phyloP scores from a whole-genome alignment of 2,888 invertebrate genomes.

The Melanchra persicariae region DNA sequence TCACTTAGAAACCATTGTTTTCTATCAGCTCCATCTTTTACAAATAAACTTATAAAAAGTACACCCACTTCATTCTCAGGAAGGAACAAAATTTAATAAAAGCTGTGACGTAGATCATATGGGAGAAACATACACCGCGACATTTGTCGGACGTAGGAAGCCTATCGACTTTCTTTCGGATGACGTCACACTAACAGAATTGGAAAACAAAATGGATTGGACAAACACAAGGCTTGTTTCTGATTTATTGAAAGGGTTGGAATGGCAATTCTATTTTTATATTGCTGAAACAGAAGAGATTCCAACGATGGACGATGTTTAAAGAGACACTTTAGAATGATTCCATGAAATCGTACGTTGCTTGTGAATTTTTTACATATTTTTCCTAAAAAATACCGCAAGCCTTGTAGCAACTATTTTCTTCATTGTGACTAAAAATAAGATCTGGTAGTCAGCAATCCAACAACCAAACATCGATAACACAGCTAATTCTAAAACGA shows the following conservation, averaged over 20 bases:
- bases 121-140: constrained; percentile 41
- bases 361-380: not conserved
- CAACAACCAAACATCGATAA: not conserved
- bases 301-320: constrained; percentile 7
- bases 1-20: not conserved
- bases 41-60: not conserved
- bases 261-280: constrained; percentile 26
- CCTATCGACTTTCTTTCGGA: constrained; percentile 48
- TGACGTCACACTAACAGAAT: constrained; percentile 58
- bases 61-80: not conserved
- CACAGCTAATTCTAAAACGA: not conserved
- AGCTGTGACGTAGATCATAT: constrained; percentile 37
- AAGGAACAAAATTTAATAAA: constrained; percentile 15
- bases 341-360: not conserved
- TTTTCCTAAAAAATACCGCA: not conserved
- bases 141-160: constrained; percentile 34
- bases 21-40: not conserved
- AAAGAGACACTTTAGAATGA: constrained; percentile 16
- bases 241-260: constrained; percentile 36
- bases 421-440: not conserved
- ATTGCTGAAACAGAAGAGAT: constrained; percentile 15
- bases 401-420: not conserved
- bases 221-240: constrained; percentile 36
- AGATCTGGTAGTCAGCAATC: not conserved
- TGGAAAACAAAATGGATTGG: constrained; percentile 47